Conservation (phyloP, 2,797 vertebrate genomes). For the Helostoma temminkii region DNA sequence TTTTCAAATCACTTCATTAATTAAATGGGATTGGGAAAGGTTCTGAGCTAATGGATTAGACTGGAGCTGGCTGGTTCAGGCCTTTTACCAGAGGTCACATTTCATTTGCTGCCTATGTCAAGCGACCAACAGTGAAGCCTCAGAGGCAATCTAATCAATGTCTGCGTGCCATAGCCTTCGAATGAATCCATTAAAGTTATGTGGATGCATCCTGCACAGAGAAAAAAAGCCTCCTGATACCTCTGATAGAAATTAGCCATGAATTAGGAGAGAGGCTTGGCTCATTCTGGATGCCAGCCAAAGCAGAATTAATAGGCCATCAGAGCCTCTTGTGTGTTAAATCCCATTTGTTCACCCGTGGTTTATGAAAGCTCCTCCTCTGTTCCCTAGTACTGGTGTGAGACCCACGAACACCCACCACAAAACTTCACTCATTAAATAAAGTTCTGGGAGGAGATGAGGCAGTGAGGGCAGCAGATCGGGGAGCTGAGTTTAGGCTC, state of each 20-base stretch:
- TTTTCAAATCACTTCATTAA: conserved; percentile 95
- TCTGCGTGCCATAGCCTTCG: conserved; percentile 88
- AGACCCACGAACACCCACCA: conserved; percentile 77
- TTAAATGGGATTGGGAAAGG: conserved; percentile 93
- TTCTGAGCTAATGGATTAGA: conserved; percentile 89
- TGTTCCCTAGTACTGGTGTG: conserved; percentile 81
- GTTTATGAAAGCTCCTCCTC: conserved; percentile 90
- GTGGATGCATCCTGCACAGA: conserved; percentile 91
- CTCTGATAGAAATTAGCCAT: conserved; percentile 95
- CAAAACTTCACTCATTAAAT: conserved; percentile 85
- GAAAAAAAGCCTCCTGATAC: conserved; percentile 92
- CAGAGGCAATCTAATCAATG: conserved; percentile 94
- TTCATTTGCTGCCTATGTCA: conserved; percentile 96
- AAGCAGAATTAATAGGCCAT: conserved; percentile 96
- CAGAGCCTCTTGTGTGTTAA: conserved; percentile 93
- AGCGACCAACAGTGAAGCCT: conserved; percentile 85
- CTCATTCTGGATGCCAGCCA: conserved; percentile 93
- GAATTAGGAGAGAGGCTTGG: conserved; percentile 92
- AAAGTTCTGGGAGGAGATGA: conserved; percentile 82
- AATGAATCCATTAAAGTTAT: conserved; percentile 93
- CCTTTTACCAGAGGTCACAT: conserved; percentile 93
- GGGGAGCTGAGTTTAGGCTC: conserved; percentile 54
- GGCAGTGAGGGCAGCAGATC: conserved; percentile 69
- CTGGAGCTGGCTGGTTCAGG: conserved; percentile 87
- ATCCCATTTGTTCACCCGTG: conserved; percentile 92